Evolutionary conservation across 1,140 invertebrate species (phyloP), one percentile per base, ranked within the genome.

Genomic region (Brachionus asplanchnoidis): DNA sequence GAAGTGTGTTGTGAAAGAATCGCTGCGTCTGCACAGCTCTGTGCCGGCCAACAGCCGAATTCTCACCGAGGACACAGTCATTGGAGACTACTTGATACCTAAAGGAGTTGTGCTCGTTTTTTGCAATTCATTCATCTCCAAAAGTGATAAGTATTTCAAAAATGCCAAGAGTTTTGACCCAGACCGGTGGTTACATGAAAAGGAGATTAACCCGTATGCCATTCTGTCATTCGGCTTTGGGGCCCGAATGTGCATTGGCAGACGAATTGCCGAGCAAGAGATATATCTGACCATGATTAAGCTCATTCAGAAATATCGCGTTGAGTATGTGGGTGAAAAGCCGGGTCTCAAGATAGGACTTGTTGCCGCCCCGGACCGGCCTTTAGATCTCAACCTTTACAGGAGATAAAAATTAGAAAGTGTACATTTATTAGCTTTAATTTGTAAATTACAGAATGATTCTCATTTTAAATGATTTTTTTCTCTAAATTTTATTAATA

Each of bases 141-240:
- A 82, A 42, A 32, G 36, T 42, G 79, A 82, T 2, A 82, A 68
- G 17, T 82, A 65, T 46, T 82, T 82, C 14, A 82, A 82, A 65
- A 82, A 88, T 50, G 87, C 88, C 4, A 84, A 86, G n/a, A 82
- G 86, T 28, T 89, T 88, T 78, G 85, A 86, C 20, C 88, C 88
- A 9, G 88, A 89, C 36, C 75, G 88, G 56, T 89, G 88, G 88
- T 60, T 88, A 23, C 26, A 50, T 26, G 91, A 94, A 26, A 91
- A 92, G 86, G 89, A 91, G 9, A 87, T 92, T 60, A 92, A 94
- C 90, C 95, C 95, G 0, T 96, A 93, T 88, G 88, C 94, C 2
- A 91, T 93, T 3, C 87, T 97, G 60, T 95, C 95, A 0, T 97
- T 97, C 90, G 95, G 95, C 0, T 94, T 95, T 89, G 96, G 96